A percentile compares a stretch with the other conserved stretches of the same genome.
These are phyloP conservation scores for Drosophila tripunctata DNA, from an alignment of 2,888 invertebrate species.

Conservation along the genomic window DNA sequence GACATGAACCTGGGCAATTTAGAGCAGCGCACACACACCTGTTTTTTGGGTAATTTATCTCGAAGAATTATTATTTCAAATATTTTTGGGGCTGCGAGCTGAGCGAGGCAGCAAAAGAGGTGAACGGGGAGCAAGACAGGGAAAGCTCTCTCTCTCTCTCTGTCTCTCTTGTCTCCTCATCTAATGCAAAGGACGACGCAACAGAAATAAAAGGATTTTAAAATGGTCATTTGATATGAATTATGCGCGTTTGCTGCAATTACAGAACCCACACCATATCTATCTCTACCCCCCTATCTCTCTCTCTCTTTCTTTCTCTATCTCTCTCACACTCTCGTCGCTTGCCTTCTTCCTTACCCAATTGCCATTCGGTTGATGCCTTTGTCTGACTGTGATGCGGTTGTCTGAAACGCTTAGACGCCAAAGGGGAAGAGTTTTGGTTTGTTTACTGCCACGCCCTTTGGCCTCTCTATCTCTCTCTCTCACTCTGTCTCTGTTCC, in stretches of 20 bases:
- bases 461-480: background rate
- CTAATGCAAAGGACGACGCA: slow-evolving; percentile 60
- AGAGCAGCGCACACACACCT: slow-evolving; percentile 81
- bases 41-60: slow-evolving; percentile 84
- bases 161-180: background rate
- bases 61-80: slow-evolving; percentile 85
- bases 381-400: slow-evolving; percentile 76
- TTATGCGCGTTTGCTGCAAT: slow-evolving; percentile 83
- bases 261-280: slow-evolving; percentile 66
- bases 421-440: background rate
- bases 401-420: slow-evolving; percentile 62
- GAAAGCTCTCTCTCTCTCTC: too few species aligned
- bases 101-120: background rate
- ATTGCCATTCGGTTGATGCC: slow-evolving; percentile 57
- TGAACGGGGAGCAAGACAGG: too few species aligned
- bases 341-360: slow-evolving; percentile 5
- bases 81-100: slow-evolving; percentile 73
- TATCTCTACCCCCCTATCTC: background rate
- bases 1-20: slow-evolving; percentile 76
- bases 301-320: slow-evolving; percentile 7
- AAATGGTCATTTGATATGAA: slow-evolving; percentile 84
- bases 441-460: slow-evolving; percentile 47
- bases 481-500: background rate
- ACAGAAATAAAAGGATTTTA: slow-evolving; percentile 83
- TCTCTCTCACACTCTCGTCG: background rate